Evolutionary conservation across 92 coral and sea anemone genomes (phyloP), one percentile per base, ranked within the genome.

Genomic region (Muricea muricata): DNA sequence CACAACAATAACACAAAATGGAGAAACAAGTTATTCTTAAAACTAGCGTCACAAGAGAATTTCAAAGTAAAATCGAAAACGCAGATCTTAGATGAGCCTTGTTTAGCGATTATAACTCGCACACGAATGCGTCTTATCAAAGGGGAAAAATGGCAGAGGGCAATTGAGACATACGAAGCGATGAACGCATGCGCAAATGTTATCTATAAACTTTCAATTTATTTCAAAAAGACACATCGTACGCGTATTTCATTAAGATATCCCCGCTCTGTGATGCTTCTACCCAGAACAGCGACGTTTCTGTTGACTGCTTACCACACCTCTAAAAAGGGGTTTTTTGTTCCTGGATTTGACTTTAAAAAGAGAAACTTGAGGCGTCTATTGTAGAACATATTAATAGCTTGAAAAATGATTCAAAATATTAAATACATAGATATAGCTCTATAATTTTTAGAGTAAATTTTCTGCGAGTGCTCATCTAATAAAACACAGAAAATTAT

Each of bases 201-300:
- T 33, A 56, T 41, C 0, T 78, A 78, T 28, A 50, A 47, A 4
- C 37, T 75, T 11, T 25, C 65, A 6, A 31, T 75, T 47, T 33
- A 2, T 31, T 20, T 52, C 40, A 75, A 47, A 57, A 31, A 48
- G 24, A 14, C 80, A 0, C 8, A 20, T 3, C 67, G 40, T 23
- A 89, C 97, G n/a, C 73, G 69, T 4, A 78, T 92, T 39, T 93
- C 98, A 0, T 30, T 60, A 29, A 69, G 82, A 15, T 55, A 86
- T 4, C 98, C 97, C 25, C 26, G 87, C 55, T 40, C 92, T 57
- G 80, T 93, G 24, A 68, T 60, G 25, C 81, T 88, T 10, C 73
- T 84, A 25, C 98, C 98, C 30, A 86, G 89, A 56, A 88, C 92
- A 26, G 80, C 93, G 23, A 80, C 82, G 37, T 95, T 91, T 65